Evolutionary conservation across 2,797 vertebrate species (phyloP), one percentile per base, ranked within the genome.

Genomic region (Lateolabrax maculatus): DNA sequence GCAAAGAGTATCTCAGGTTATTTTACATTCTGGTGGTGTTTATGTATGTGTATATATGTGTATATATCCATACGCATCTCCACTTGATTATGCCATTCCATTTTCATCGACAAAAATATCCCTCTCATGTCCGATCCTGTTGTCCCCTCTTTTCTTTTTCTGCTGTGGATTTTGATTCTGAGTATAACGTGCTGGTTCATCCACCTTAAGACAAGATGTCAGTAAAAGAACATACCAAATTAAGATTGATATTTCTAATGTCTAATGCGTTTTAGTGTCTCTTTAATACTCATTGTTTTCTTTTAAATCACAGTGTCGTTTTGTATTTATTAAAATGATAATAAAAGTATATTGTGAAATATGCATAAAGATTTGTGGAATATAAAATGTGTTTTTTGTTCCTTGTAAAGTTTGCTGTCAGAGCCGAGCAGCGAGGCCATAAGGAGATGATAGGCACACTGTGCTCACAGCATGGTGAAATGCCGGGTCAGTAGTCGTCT

Each of bases 311-410:
- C 94, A 89, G 93, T 95, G 94, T 95, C 92, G 94, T 95, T 96
- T 96, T 96, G 95, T 96, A 96, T 96, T 96, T 96, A 96, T 96
- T 96, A 94, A 96, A 94, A 94, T 93, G 91, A 95, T 96, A 95
- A 96, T 95, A 96, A 96, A 94, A 89, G 94, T 96, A 96, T 96
- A 96, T 96, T 95, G 95, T 96, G 95, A 95, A 96, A 96, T 95
- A 95, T 96, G 94, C 94, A 96, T 95, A 94, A 92, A 94, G 88
- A 93, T 92, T 93, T 69, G 93, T 95, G 93, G 91, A 88, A 93
- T 94, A 95, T 94, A 91, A 94, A 91, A 93, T 87, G 90, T 94
- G 91, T 92, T 83, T 87, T 89, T 69, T 77, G 77, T 90, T 90
- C 75, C 84, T 85, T 92, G 89, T 92, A 90, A 92, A 89, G 80